These are phyloP conservation scores for Micoletzkya japonica DNA, from an alignment of 2,888 invertebrate genomes.

Conservation along the genomic window DNA sequence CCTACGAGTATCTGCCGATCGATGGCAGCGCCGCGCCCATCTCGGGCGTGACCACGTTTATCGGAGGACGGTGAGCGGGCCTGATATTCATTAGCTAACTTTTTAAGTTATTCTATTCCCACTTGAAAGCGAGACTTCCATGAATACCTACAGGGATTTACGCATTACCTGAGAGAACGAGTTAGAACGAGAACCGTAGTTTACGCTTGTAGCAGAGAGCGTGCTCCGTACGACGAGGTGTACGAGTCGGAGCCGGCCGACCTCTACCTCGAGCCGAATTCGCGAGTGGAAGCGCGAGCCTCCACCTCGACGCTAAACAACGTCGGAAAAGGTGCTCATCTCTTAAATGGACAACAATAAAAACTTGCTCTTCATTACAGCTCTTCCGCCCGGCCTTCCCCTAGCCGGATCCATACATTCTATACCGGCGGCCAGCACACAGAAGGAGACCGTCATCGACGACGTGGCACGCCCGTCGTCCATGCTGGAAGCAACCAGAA, in stretches of 20 bases:
- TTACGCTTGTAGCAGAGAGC: too few relatives aligned
- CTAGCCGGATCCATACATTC: slow-evolving; percentile 33
- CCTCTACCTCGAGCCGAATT: slow-evolving; percentile 44
- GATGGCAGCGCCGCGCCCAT: slow-evolving; percentile 30
- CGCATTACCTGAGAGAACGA: neutral
- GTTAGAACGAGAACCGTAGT: slow-evolving; percentile 7
- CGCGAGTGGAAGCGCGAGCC: slow-evolving; percentile 9
- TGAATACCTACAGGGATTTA: neutral
- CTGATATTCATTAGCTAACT: neutral
- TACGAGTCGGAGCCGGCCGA: slow-evolving; percentile 45
- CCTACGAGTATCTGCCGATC: slow-evolving; percentile 42
- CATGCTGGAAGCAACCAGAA: neutral
- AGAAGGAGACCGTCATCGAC: slow-evolving; percentile 32
- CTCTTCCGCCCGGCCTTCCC: slow-evolving; percentile 6
- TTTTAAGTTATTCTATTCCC: neutral
- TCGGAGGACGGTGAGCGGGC: slow-evolving; percentile 15
- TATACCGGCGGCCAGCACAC: slow-evolving; percentile 21
- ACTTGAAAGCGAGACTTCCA: too few relatives aligned
- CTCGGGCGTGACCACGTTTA: slow-evolving; percentile 40
- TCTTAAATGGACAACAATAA: neutral
- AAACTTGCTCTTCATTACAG: neutral
- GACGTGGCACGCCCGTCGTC: slow-evolving; percentile 32
- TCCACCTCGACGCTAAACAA: slow-evolving; percentile 18
- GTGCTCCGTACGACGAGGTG: slow-evolving; percentile 40
- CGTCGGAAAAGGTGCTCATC: neutral